Evolutionary conservation across 2,113 vertebrate species (phyloP), one percentile per base, ranked within the genome.

Genomic region (Tympanuchus pallidicinctus): DNA sequence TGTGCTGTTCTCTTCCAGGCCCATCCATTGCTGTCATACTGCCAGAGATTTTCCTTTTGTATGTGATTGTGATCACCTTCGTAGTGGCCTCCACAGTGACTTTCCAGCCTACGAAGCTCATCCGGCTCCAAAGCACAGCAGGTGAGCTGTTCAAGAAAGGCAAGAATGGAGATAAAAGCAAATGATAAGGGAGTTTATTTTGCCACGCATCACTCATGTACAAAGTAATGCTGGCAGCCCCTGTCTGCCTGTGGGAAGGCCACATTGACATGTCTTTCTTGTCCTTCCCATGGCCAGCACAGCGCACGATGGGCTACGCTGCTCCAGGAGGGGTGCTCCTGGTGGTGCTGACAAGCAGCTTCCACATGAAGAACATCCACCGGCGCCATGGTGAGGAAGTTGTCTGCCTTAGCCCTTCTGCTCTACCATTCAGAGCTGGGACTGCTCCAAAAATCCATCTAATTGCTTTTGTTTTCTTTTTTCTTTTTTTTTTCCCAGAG

Each of bases 211-310:
- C 32, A 20, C 40, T 6, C 2, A 1, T 8, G 28, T 12, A 28
- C n/a, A 36, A 11, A 4, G 27, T 66, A 27, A 7, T 48, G 60
- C 76, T 59, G 80, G 16, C 63, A 67, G 38, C 8, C 42, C 30
- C 8, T 3, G 0, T 0, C 30, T 5, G 0, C 10, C 0, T 7
- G 45, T 42, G 8, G 0, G 2, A 17, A 3, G 40, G 17, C 0
- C 57, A 4, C 8, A 0, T 0, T 34, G 36, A 15, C 36, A 0
- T 6, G 16, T 6, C 25, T 3, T 10, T 38, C 18, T 12, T 6
- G 0, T 8, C 6, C 38, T 3, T 47, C 34, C 11, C 61, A 9
- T 1, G 1, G 13, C 40, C 83, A 96, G 96, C 82, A 0, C 93
- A 95, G 82, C 50, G 12, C 64, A 83, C 86, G 4, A 54, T 96